Base-by-base conservation (phyloP, 2,113 vertebrate species). In the Platycercus adscitus region DNA sequence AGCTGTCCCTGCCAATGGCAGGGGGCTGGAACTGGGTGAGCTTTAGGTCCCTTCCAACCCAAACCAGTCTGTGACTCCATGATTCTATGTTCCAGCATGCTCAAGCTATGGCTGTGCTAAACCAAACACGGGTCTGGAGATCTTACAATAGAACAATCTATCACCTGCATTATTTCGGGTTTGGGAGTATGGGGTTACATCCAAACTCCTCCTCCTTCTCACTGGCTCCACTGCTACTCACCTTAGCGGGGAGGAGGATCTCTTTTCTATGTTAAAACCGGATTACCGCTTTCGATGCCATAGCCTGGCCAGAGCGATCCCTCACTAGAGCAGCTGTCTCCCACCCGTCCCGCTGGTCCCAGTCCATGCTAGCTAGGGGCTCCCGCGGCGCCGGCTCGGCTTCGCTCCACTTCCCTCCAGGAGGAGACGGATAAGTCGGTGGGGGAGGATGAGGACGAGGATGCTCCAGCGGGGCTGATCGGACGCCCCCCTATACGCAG, bases 131-230 rank as follows among this genome's bases (percentile, higher is more conserved):
- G 55, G n/a, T 41, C 41, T 70, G 86, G 31, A n/a, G 56, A 17
- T 23, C 47, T 81, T 43, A 58, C 78, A 83, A 41, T 10, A 58
- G 79, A 61, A 49, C 4, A 6, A 50, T 58, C 33, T 26, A 49
- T 53, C 39, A 61, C 53, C 80, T 13, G 79, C 60, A 2, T 53
- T 25, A 18, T 72, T 84, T 50, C 1, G 26, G 47, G 10, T 92
- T 68, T 44, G 89, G 39, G 80, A 83, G 20, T 26, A 8, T 8
- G 55, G 65, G 91, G 55, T 87, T 94, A 68, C 89, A 81, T 25
- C 50, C 95, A 87, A 50, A 75, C 88, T 69, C 79, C 87, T 91
- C 94, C 89, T 93, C 79, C 88, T 87, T 86, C 69, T 70, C 81
- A 3, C 35, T 2, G 70, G 81, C 84, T 89, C 72, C 81, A 1